Percentiles rank a stretch among this genome's conserved stretches.
Conservation (phyloP, 2,888 invertebrate genomes). For the Gari tellinella region DNA sequence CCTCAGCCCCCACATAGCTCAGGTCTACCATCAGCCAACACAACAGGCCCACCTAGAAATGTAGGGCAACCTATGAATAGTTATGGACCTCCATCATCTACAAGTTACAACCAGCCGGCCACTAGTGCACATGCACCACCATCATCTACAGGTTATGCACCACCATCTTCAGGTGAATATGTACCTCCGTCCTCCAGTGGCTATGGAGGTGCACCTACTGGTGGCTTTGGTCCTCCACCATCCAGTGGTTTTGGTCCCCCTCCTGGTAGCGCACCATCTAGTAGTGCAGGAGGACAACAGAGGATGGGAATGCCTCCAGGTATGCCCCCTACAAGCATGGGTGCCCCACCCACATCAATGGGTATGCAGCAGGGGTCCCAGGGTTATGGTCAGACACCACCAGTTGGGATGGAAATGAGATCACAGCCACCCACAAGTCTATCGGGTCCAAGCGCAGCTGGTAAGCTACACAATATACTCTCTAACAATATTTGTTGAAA, state of each 20-base stretch:
- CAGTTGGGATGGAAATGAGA: constrained; percentile 42
- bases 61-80: constrained; percentile 10
- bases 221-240: constrained; percentile 24
- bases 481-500: no score
- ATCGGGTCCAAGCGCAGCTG: constrained; percentile 34
- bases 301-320: constrained; percentile 11
- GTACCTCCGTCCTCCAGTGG: constrained; percentile 31
- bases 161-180: constrained; percentile 28
- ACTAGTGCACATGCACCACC: constrained; percentile 15
- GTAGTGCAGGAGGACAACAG: constrained; percentile 4
- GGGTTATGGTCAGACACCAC: constrained; percentile 35
- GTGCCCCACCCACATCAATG: constrained; percentile 35
- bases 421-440: constrained; percentile 21
- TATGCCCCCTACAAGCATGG: constrained; percentile 13
- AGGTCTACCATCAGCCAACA: constrained; percentile 27
- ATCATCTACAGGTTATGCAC: constrained; percentile 7
- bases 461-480: no score
- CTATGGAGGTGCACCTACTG: constrained; percentile 12
- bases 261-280: constrained; percentile 21
- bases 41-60: constrained; percentile 1
- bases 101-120: constrained; percentile 25
- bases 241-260: constrained; percentile 14
- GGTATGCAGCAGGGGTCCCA: constrained; percentile 51
- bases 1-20: constrained; percentile 25
- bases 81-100: constrained; percentile 7